Base-by-base conservation (phyloP, 2,888 invertebrate species). In the Salpingus planirostris region DNA sequence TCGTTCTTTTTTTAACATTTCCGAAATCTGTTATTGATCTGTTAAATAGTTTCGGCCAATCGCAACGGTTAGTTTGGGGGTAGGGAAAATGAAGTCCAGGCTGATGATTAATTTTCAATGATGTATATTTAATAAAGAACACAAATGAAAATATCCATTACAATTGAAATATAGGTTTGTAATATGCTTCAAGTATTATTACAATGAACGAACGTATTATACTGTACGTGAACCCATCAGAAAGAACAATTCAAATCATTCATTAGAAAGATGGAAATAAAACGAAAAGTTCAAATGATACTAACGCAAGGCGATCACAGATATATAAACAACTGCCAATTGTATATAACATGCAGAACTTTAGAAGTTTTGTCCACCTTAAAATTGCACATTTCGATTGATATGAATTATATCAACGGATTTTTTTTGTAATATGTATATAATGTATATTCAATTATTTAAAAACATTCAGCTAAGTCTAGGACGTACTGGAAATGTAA, bases 381-480 rank as follows among this genome's bases (percentile, higher is more conserved):
- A 63, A n/a, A 63, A 64, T 62, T 62, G 63, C 62, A 63, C 62
- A 63, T 59, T 62, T 62, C 60, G 59, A 56, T 63, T 63, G 64
- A 64, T 64, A 64, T 64, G 63, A 62, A 59, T 61, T 60, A 64
- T 64, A 64, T 60, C 62, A 64, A 64, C 60, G 61, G 59, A 56
- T 60, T n/a, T n/a, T n/a, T n/a, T n/a, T n/a, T 58, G 54, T 54
- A 54, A 62, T 62, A 63, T 61, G 58, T 61, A 61, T 63, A 61
- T 62, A 61, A 61, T 60, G 58, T 62, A 62, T 62, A 62, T 62
- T 63, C 60, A 63, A 62, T 62, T 60, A 62, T 62, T 62, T 60
- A 60, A 63, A 64, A 64, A 64, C 64, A 64, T 64, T 63, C 59
- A 64, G 54, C 64, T 64, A 62, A 59, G 42, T 57, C 62, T 62